These are phyloP conservation scores for Burhinus bistriatus DNA, from an alignment of 2,113 vertebrate species.

Conservation along the genomic window DNA sequence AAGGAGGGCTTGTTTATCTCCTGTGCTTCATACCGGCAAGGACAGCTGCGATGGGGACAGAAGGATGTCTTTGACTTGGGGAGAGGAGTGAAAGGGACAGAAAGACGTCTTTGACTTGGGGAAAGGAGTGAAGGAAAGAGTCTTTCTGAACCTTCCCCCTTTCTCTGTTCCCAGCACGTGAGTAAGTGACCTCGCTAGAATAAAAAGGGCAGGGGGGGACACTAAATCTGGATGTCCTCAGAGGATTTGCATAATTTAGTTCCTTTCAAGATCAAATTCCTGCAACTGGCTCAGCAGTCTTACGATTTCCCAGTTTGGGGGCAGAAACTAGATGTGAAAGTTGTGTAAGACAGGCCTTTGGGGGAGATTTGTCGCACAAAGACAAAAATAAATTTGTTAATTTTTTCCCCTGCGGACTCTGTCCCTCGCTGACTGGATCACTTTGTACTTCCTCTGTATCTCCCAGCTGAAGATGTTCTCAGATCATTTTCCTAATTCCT, in stretches of 20 bases:
- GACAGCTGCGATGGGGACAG: accelerated
- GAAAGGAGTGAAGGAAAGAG: neutral
- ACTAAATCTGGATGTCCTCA: neutral
- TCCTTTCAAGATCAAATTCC: neutral
- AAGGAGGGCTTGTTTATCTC: neutral
- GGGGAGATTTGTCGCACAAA: neutral
- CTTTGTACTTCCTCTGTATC: slow-evolving; percentile 26
- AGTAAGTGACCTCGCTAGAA: neutral
- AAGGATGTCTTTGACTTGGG: neutral
- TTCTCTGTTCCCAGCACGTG: accelerated
- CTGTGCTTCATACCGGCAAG: accelerated
- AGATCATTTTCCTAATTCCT: neutral
- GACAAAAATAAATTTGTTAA: slow-evolving; percentile 18
- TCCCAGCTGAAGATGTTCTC: slow-evolving; percentile 22
- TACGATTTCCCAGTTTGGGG: neutral
- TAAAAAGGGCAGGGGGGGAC: neutral
- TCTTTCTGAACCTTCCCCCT: neutral
- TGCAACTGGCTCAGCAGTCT: neutral
- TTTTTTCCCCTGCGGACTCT: slow-evolving; percentile 2
- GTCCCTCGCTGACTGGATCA: neutral
- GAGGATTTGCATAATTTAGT: slow-evolving; percentile 3
- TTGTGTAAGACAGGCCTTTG: neutral
- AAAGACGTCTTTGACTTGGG: neutral
- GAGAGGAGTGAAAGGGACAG: neutral
- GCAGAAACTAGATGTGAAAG: neutral